Evolutionary conservation across 2,797 vertebrate species (phyloP).

Genomic region (Chaenodraco wilsoni): DNA sequence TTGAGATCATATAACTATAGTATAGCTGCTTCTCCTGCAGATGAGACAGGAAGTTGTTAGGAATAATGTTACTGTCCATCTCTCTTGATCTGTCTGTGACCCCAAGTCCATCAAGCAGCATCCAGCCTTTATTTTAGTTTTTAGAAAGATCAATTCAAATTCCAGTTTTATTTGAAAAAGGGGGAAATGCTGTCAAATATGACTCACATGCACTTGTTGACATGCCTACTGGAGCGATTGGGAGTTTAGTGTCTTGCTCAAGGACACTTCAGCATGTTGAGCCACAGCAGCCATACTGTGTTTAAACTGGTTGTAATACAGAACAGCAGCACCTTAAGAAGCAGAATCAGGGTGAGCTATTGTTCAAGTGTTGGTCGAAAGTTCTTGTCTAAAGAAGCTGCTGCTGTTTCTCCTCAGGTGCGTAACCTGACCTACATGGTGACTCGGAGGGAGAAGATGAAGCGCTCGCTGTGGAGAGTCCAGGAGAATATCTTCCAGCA

Average conservation of each 20-base stretch:
- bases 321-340: too few species aligned
- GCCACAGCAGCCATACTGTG: too few species aligned
- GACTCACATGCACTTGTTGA: too few species aligned
- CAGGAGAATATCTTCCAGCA: slow-evolving; percentile 98
- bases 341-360: too few species aligned
- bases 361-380: background rate
- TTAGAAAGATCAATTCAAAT: background rate
- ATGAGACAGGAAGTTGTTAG: background rate
- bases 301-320: too few species aligned
- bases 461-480: slow-evolving; percentile 92
- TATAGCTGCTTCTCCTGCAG: background rate
- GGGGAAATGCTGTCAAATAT: too few species aligned
- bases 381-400: background rate
- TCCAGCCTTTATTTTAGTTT: background rate
- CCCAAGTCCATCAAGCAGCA: background rate
- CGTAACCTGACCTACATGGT: slow-evolving; percentile 99
- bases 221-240: too few species aligned
- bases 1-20: background rate
- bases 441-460: slow-evolving; percentile 97
- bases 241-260: too few species aligned
- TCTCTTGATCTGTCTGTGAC: too few species aligned
- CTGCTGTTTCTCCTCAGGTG: slow-evolving; percentile 80
- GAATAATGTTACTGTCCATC: too few species aligned
- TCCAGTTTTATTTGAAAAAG: too few species aligned
- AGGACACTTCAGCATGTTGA: too few species aligned